Percentiles rank a stretch among this genome's conserved stretches.
These are phyloP conservation scores for Melanostoma mellinum DNA, from an alignment of 2,888 invertebrate genomes.

Conservation along the genomic window DNA sequence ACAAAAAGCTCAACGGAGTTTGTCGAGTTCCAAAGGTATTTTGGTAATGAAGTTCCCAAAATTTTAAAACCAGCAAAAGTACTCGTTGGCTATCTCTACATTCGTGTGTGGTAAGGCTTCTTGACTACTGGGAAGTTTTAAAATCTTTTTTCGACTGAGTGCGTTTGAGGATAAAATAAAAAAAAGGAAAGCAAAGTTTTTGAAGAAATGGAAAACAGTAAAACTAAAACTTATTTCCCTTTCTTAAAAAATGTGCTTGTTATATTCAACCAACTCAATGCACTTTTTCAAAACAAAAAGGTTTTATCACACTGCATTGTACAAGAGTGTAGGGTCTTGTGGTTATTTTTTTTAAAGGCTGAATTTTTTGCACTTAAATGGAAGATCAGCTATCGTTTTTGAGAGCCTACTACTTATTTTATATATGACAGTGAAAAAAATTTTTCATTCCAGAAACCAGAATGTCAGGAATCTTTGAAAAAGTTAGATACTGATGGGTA, in stretches of 20 bases:
- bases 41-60: slow-evolving; percentile 1
- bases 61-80: neutral
- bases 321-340: too few species aligned
- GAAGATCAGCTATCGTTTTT: too few species aligned
- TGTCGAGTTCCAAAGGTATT: slow-evolving; percentile 18
- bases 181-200: neutral
- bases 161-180: slow-evolving; percentile 22
- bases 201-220: slow-evolving; percentile 6
- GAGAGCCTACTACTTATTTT: too few species aligned
- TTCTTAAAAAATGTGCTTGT: neutral
- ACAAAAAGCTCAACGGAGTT: slow-evolving; percentile 29
- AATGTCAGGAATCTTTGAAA: too few species aligned
- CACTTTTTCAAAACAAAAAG: slow-evolving; percentile 16
- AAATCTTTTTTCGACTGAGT: neutral
- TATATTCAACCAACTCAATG: neutral
- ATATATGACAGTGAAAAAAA: too few species aligned
- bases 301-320: slow-evolving; percentile 20
- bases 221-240: slow-evolving; percentile 4
- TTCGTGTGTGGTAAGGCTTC: neutral
- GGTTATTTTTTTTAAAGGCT: too few species aligned
- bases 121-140: slow-evolving; percentile 16
- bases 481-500: too few species aligned
- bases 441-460: too few species aligned
- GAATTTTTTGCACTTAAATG: too few species aligned
- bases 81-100: slow-evolving; percentile 1